Conservation (phyloP, 2,113 vertebrate genomes). For the Mesembrinibis cayennensis region DNA sequence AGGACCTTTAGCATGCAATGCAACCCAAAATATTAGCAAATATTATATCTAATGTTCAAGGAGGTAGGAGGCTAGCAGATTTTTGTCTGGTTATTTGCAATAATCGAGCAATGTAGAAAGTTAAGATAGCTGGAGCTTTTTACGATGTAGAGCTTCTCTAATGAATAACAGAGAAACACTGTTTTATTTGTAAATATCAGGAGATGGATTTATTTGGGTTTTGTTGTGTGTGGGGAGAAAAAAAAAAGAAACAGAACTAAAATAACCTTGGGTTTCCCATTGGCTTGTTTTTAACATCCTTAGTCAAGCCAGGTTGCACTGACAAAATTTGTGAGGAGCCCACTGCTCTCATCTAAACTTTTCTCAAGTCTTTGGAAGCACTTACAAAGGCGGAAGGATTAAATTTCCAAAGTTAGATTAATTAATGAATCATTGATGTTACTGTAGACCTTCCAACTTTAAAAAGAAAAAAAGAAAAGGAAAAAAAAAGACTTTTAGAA, state of each 20-base stretch:
- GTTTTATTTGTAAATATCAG: neutral
- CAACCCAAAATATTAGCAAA: neutral
- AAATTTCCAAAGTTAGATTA: neutral
- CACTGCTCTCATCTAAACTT: neutral
- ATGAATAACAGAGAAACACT: neutral
- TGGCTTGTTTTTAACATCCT: neutral
- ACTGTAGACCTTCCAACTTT: neutral
- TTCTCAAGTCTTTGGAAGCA: neutral
- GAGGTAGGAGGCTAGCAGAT: neutral
- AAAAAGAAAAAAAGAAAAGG: neutral
- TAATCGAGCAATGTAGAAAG: neutral
- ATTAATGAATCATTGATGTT: neutral
- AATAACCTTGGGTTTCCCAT: neutral
- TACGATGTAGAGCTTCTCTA: neutral
- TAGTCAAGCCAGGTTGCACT: neutral
- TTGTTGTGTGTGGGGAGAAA: neutral
- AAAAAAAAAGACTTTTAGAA: neutral
- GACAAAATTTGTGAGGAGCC: neutral
- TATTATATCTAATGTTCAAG: neutral
- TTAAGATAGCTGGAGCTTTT: neutral
- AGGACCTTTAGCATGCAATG: neutral
- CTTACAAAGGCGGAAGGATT: neutral
- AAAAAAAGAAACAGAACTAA: neutral
- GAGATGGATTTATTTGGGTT: neutral
- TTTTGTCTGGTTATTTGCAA: neutral